Base-by-base conservation (phyloP, 1,140 invertebrate species). In the Drosophila funebris region DNA sequence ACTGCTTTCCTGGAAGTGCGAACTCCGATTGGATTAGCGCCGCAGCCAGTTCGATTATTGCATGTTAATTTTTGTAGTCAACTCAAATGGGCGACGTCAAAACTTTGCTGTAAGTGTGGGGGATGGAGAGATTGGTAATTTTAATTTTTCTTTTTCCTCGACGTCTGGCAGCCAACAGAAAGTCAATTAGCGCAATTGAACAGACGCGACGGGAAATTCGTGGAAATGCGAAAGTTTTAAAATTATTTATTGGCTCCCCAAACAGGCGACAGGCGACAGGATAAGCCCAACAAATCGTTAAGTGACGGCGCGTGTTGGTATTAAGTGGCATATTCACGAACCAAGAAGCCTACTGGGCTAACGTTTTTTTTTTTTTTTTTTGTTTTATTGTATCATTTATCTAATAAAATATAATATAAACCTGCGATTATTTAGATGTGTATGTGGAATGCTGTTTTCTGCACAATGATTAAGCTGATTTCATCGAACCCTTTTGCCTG, bases 131-230 rank as follows among this genome's bases (percentile, higher is more conserved):
- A n/a, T n/a, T n/a, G n/a, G 31, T 36, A 58, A 36, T 61, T 60
- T 13, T 50, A 18, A 36, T 48, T 61, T 48, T 27, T 16, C 11
- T 24, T 39, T 14, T 37, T 37, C 31, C 16, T 9, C n/a, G 37
- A 14, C 14, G 9, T 37, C 31, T 61, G 66, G 27, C 39, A 16
- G 5, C 33, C 20, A 20, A 56, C 46, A 44, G 44, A 81, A 88
- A 85, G 82, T 87, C 82, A 85, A 85, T 85, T 85, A 85, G 75
- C 76, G 22, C 82, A 85, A 81, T 85, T 85, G 83, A 85, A 82
- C 58, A 71, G 77, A 64, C 64, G 77, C 71, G 50, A 20, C 44
- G 58, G 54, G 39, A 62, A 75, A 76, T 85, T 85, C 81, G 52
- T 37, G 70, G 82, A 87, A 87, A 58, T 62, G 48, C 43, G 14